A percentile compares a stretch with the other conserved stretches of the same genome.
Conservation (phyloP, 2,797 vertebrate species). For the Oreochromis grahami region DNA sequence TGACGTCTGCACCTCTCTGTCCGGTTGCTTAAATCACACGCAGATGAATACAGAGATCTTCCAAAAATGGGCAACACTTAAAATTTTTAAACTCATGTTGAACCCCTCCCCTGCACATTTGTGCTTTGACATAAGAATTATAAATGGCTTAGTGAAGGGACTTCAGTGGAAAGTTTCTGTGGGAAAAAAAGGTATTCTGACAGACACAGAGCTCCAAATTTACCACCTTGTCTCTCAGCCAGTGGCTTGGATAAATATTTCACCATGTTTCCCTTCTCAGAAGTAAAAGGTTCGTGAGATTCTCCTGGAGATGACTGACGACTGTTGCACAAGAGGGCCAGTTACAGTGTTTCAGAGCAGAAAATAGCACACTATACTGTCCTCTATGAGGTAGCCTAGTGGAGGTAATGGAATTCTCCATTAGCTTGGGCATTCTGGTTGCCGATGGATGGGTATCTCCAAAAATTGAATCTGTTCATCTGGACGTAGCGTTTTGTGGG, state of each 20-base stretch:
- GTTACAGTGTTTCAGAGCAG: slow-evolving; percentile 21
- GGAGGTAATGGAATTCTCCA: slow-evolving; percentile 59
- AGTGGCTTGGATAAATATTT: slow-evolving; percentile 64
- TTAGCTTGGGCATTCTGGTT: slow-evolving; percentile 41
- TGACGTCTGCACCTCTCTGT: background rate
- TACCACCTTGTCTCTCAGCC: slow-evolving; percentile 9
- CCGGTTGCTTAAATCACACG: background rate
- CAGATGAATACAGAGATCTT: background rate
- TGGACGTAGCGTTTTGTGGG: too few species aligned
- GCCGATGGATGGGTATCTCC: slow-evolving; percentile 18
- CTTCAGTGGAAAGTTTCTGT: background rate
- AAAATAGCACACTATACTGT: slow-evolving; percentile 46
- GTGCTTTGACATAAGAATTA: background rate
- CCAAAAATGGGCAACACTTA: background rate
- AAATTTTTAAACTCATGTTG: slow-evolving; percentile 5
- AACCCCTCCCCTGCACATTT: background rate
- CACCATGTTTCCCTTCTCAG: slow-evolving; percentile 32
- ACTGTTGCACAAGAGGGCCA: background rate
- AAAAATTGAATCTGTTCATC: too few species aligned
- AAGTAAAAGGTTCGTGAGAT: slow-evolving; percentile 48
- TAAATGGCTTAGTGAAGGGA: background rate
- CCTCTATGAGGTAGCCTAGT: slow-evolving; percentile 32
- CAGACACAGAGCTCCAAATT: slow-evolving; percentile 30
- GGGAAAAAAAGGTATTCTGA: background rate
- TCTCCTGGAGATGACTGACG: slow-evolving; percentile 25